A percentile compares a stretch with the other conserved stretches of the same genome.
Evolutionary conservation across 2,113 vertebrate genomes (phyloP).

Genomic region (Perognathus longimembris): DNA sequence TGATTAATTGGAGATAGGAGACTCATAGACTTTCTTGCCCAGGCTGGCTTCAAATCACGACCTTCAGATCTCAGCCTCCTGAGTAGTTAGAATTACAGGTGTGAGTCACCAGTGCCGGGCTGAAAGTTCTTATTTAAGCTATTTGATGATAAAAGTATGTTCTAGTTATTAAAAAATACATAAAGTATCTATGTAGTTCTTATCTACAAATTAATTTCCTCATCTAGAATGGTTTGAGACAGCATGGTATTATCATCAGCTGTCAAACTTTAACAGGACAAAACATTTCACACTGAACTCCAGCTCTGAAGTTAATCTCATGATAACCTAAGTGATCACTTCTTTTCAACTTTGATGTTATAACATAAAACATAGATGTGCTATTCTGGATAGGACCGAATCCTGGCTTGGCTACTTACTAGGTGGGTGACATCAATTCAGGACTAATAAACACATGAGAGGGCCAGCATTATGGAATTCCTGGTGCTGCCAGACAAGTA

Average conservation of each 20-base stretch:
- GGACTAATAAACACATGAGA: conserved; percentile 18
- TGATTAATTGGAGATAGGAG: no score
- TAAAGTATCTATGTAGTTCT: background rate
- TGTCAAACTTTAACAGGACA: background rate
- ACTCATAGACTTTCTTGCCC: no score
- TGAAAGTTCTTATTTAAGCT: conserved; percentile 29
- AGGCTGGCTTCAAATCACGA: no score
- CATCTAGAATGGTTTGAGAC: background rate
- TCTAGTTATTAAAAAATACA: background rate
- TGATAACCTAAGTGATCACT: conserved; percentile 82
- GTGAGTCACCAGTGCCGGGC: background rate
- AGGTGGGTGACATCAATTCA: conserved; percentile 10
- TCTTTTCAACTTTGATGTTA: conserved; percentile 93
- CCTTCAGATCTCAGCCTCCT: background rate
- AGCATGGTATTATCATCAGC: background rate
- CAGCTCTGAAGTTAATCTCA: background rate
- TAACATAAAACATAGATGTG: background rate
- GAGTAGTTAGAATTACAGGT: background rate
- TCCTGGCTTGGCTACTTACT: background rate
- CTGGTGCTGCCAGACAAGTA: conserved; percentile 16
- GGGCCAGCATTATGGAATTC: conserved; percentile 26
- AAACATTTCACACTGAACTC: background rate
- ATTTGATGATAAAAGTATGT: background rate
- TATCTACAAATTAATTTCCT: background rate
- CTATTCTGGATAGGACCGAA: background rate